These are phyloP conservation scores for Pyrrhosoma nymphula DNA, from an alignment of 2,888 invertebrate genomes.

Conservation along the genomic window DNA sequence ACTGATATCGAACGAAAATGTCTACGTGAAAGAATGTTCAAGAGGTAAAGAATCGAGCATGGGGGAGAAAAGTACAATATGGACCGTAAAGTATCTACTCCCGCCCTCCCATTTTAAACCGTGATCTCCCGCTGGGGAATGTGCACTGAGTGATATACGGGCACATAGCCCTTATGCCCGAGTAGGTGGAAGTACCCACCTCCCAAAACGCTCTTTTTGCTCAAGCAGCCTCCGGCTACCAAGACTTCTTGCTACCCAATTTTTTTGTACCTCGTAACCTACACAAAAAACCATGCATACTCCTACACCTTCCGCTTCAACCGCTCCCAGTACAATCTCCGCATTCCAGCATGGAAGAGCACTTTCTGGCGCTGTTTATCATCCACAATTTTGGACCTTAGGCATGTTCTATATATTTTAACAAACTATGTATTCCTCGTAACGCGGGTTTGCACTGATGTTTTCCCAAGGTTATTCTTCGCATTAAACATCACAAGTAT, in stretches of 20 bases:
- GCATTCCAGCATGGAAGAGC: constrained; percentile 14
- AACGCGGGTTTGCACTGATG: too few relatives aligned
- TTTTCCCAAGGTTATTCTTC: too few relatives aligned
- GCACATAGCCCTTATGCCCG: constrained; percentile 3
- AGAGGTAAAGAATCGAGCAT: not conserved
- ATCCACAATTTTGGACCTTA: too few relatives aligned
- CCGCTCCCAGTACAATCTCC: not conserved
- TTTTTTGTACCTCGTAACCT: not conserved
- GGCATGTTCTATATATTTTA: too few relatives aligned
- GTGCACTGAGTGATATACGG: constrained; percentile 46
- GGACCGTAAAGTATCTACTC: constrained; percentile 4
- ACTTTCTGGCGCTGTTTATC: too few relatives aligned
- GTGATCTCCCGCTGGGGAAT: constrained; percentile 8
- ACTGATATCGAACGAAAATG: too few relatives aligned
- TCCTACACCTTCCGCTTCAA: not conserved
- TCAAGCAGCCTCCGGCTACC: not conserved
- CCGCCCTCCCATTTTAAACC: constrained; percentile 18
- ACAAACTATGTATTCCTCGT: too few relatives aligned
- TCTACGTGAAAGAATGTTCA: not conserved
- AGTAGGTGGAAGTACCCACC: not conserved
- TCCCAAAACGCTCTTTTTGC: not conserved
- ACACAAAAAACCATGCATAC: not conserved
- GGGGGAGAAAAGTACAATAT: not conserved
- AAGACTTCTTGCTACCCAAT: not conserved
- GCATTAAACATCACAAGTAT: too few relatives aligned